Evolutionary conservation across 2,113 vertebrate species (phyloP), one percentile per base, ranked within the genome.

Genomic region (Pteruthius melanotis): DNA sequence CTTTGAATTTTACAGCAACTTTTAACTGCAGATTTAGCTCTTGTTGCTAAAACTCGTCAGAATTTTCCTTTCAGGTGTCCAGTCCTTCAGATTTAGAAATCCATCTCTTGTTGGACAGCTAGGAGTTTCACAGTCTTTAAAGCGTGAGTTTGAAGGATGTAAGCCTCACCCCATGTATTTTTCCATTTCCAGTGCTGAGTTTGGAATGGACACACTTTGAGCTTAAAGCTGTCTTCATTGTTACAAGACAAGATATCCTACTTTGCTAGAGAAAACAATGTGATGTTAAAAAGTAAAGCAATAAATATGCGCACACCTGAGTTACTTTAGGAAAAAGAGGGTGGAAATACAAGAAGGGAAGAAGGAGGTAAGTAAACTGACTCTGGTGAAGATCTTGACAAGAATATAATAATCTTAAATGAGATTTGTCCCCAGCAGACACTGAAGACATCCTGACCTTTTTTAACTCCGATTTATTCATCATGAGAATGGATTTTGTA

Each of bases 401-500:
- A 54, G 92, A 94, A 68, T 59, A 39, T 92, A 92, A 88, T 96
- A 93, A 85, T 88, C 65, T 95, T 79, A 94, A 88, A 94, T 91
- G 81, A 96, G 69, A 65, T 93, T 91, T 94, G 92, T 95, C 82
- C 90, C 90, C 24, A 77, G 85, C 70, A 94, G 91, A 94, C 37
- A 40, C 59, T 76, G 95, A 86, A 96, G 90, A 61, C 75, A 83
- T 95, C 49, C 40, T 93, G 91, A 96, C 97, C 90, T 97, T 97
- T 96, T 91, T 84, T 13, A 96, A 79, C 69, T 91, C 45, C 68
- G 79, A 94, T 93, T 95, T 97, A 94, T 96, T 95, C 78, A 87
- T 96, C 83, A 54, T 66, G 69, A 79, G 84, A 95, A 94, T 87
- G 47, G 64, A 80, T 96, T 95, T 93, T 82, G 72, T 95, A 94